Base-by-base conservation (phyloP, 2,113 vertebrate genomes). In the Tylochromis polylepis region DNA sequence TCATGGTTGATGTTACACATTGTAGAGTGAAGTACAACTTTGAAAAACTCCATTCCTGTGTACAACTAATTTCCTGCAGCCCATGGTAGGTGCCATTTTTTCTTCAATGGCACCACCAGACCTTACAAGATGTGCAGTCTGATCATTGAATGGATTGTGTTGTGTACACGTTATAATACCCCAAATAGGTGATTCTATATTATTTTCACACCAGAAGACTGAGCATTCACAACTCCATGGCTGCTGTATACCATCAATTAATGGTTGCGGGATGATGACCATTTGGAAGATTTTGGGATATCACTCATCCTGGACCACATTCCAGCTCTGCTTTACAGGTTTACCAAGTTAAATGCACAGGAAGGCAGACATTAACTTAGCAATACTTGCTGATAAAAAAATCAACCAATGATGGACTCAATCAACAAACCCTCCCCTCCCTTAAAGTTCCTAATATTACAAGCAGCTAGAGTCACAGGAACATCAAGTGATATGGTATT, bases 101-200 rank as follows among this genome's bases (percentile, higher is more conserved):
- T 46, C n/a, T 70, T 43, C 65, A 43, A n/a, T 70, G 65, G 38
- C 22, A 27, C 16, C 38, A 43, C 65, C 0, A 24, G 11, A 67
- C 38, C 38, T 46, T 72, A 43, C 14, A 46, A 1, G 22, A 49
- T 0, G 2, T 46, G 22, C 22, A 49, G 7, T 11, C 67, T 0
- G 3, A 72, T 27, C 67, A 70, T 38, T 38, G 18, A 38, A 24
- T 46, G 22, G 41, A 27, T 3, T 49, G 67, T 46, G 24, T 27
- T 75, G 15, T 46, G 46, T 72, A 46, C 41, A 72, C 8, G 46
- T 6, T 15, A 38, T 70, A 41, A 41, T 18, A 72, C 9, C 14
- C 12, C 38, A 46, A 72, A 72, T 72, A 22, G 22, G 67, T 11
- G 65, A 46, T 70, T 70, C 14, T 72, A 24, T 20, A 2, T 75